Evolutionary conservation across 1,140 invertebrate species (phyloP).

Genomic region (Bemisia tabaci): DNA sequence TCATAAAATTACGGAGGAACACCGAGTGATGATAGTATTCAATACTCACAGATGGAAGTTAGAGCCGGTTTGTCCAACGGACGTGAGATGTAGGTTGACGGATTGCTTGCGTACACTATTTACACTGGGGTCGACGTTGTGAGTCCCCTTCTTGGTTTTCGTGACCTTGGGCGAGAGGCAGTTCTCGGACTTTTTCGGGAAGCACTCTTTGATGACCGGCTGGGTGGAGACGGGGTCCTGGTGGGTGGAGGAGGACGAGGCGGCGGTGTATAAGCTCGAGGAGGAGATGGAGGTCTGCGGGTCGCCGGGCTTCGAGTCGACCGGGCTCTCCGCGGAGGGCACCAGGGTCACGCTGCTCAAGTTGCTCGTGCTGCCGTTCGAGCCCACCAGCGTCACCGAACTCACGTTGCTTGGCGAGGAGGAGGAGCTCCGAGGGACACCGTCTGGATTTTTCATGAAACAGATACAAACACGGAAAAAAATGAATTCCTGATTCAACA

Average conservation of each 20-base stretch:
- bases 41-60: background rate
- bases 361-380: background rate
- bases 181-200: background rate
- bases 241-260: background rate
- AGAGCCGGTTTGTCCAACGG: background rate
- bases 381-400: slow-evolving; percentile 4
- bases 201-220: background rate
- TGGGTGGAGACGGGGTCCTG: background rate
- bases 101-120: background rate
- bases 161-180: background rate
- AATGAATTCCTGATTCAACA: background rate
- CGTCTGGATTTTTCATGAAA: slow-evolving; percentile 28
- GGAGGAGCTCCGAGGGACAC: slow-evolving; percentile 36
- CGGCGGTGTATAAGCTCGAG: background rate
- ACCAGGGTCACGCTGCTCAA: slow-evolving; percentile 9
- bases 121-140: background rate
- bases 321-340: background rate
- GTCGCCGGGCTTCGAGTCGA: background rate
- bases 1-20: too few species aligned
- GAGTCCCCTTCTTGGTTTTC: background rate
- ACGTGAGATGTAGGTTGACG: background rate
- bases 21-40: too few species aligned
- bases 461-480: background rate
- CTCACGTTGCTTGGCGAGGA: slow-evolving; percentile 48
- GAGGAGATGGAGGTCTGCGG: background rate